phyloP scores from a whole-genome alignment of 2,797 vertebrate species.

The Trichosurus vulpecula region DNA sequence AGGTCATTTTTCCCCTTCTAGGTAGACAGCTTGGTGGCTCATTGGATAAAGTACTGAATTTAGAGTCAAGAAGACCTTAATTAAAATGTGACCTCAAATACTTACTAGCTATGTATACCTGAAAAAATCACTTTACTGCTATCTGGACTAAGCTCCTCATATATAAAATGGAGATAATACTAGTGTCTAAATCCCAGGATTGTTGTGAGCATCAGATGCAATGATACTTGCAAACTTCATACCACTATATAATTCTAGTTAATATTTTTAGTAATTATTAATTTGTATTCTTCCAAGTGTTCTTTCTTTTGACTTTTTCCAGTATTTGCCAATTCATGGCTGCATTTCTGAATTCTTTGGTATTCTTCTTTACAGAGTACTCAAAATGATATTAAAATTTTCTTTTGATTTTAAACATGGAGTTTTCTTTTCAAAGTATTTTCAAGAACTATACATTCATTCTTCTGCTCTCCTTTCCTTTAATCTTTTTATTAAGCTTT shows the following conservation, averaged over 20 bases:
- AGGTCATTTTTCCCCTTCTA: background rate
- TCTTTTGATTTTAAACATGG: background rate
- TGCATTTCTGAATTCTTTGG: background rate
- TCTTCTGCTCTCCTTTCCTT: background rate
- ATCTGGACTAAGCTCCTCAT: background rate
- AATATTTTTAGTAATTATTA: background rate
- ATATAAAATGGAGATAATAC: background rate
- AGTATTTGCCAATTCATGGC: background rate
- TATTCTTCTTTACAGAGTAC: background rate
- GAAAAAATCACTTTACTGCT: background rate
- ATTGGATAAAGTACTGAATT: background rate
- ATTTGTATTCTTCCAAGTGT: background rate
- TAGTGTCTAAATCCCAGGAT: background rate
- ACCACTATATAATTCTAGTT: background rate
- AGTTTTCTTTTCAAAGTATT: background rate
- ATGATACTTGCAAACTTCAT: background rate
- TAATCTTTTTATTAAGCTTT: background rate
- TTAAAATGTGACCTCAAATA: background rate
- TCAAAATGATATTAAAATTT: background rate
- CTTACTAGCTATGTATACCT: background rate
- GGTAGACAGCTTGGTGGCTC: background rate
- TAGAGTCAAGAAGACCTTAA: background rate
- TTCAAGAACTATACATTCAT: background rate
- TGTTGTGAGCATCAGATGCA: background rate
- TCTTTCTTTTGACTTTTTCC: background rate